Base-by-base conservation (phyloP, 2,113 vertebrate species). In the Motacilla tschutschensis region DNA sequence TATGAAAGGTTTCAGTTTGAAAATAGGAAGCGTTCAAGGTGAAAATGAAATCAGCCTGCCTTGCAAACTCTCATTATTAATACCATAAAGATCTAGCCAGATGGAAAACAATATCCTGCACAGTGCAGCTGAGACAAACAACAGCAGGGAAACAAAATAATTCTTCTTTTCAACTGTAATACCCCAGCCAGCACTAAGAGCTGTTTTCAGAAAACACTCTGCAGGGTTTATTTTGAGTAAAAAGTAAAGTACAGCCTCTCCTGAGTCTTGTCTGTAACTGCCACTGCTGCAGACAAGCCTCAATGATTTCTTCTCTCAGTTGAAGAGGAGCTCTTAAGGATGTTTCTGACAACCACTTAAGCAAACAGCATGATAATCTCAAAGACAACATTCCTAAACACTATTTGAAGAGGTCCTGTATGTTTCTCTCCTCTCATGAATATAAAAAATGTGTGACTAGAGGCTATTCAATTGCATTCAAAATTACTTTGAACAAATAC, bases 121-220 rank as follows among this genome's bases (percentile, higher is more conserved):
- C 7, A 70, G 36, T 14, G 22, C 57, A 89, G 43, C 57, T 77
- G 76, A 71, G 48, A 63, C 63, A 65, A 87, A 54, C 15, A 89
- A 43, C 77, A 78, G 83, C 60, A 80, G 36, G 35, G 48, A 85
- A 91, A 83, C 12, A 74, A 66, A 74, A 58, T 46, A 2, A 63
- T 71, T 51, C 35, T 63, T 81, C 53, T 70, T 87, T 58, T 54
- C 44, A 85, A 55, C 44, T 41, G 16, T 12, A 82, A 50, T n/a
- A 50, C 14, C 47, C 57, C 6, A 65, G 64, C n/a, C 38, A 87
- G 35, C 50, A 57, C 43, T 59, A 85, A 29, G 46, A 70, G 26
- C 4, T 89, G 55, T 58, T 89, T 91, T 65, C 72, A 77, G 76
- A 70, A 92, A 85, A 70, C 60, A 82, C 58, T 73, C 40, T 47